Conservation (phyloP, 2,888 invertebrate species). For the Melieria picta region DNA sequence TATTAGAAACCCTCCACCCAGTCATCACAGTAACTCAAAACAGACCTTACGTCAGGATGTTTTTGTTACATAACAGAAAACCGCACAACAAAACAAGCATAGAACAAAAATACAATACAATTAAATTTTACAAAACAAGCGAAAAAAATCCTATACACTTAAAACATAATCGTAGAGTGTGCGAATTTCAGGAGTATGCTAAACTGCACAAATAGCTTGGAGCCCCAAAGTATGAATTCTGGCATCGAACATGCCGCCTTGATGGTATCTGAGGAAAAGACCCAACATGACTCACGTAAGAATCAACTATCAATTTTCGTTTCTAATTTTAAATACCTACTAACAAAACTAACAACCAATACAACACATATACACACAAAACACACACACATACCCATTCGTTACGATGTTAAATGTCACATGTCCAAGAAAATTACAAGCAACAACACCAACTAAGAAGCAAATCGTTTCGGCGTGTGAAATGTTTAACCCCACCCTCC, state of each 20-base stretch:
- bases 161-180: slow-evolving; percentile 69
- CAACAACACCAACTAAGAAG: too few relatives aligned
- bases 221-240: slow-evolving; percentile 84
- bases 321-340: background rate
- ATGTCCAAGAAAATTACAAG: too few relatives aligned
- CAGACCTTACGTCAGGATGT: background rate
- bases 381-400: too few relatives aligned
- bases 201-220: slow-evolving; percentile 94
- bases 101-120: background rate
- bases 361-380: too few relatives aligned
- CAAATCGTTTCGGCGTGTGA: too few relatives aligned
- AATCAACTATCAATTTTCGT: slow-evolving; percentile 52
- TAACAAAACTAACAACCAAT: background rate
- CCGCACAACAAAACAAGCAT: background rate
- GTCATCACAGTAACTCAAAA: background rate
- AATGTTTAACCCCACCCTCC: too few relatives aligned
- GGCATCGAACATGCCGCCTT: slow-evolving; percentile 80
- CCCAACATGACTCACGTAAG: slow-evolving; percentile 85
- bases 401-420: too few relatives aligned
- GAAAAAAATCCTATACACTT: slow-evolving; percentile 61
- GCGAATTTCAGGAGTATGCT: slow-evolving; percentile 87
- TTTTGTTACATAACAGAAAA: background rate
- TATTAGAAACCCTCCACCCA: too few relatives aligned
- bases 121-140: too few relatives aligned
- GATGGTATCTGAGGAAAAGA: slow-evolving; percentile 81